Base-by-base conservation (phyloP, 2,888 invertebrate species). In the Hemaris fuciformis region DNA sequence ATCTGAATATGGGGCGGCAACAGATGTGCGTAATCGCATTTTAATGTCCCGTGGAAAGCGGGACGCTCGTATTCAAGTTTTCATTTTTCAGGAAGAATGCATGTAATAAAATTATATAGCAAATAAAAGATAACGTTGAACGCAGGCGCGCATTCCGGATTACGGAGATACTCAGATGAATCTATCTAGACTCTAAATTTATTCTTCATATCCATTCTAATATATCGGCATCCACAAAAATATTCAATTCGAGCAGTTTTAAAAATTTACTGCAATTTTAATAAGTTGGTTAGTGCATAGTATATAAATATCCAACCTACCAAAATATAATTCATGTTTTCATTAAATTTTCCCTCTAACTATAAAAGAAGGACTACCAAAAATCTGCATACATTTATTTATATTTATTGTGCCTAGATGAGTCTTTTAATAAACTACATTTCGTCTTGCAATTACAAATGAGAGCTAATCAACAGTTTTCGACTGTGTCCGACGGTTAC, bases 381-480 rank as follows among this genome's bases (percentile, higher is more conserved):
- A n/a, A n/a, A n/a, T n/a, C n/a, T n/a, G n/a, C n/a, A n/a, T n/a
- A n/a, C n/a, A n/a, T n/a, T n/a, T n/a, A n/a, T n/a, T n/a, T n/a
- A n/a, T n/a, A n/a, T n/a, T n/a, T n/a, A n/a, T 15, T 45, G 45
- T 8, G 8, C n/a, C 23, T 2, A 25, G 48, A 43, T 20, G 7
- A 27, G 25, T 7, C 48, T 8, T 48, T 6, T 31, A 31, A 18
- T 18, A 31, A 53, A 8, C 18, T 18, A 20, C 27, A 53, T 53
- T 27, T 31, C 27, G n/a, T 15, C 27, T 18, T 53, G 31, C 53
- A 53, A 25, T 46, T 45, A 38, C 38, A 38, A 27, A 27, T 18
- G 53, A 31, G 53, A 18, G 27, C 53, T 53, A 53, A 53, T 31
- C 31, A 53, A 53, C 53, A 53, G 53, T 53, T 53, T 53, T 53